Conservation (phyloP, 2,797 vertebrate genomes). For the Poliocrania exsul region DNA sequence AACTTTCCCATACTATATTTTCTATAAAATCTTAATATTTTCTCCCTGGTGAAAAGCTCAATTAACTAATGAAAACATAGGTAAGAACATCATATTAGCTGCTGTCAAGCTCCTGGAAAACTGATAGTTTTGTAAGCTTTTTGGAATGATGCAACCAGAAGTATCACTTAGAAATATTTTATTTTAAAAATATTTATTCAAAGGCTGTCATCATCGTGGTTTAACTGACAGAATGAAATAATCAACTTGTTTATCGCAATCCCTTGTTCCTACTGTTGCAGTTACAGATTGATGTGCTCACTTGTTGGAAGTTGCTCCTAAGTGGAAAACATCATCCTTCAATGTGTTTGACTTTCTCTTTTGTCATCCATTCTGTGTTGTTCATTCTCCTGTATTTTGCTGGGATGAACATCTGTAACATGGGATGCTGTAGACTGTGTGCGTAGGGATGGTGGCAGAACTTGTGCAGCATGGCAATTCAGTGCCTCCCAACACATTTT, state of each 20-base stretch:
- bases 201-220: background rate
- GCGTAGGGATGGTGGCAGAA: background rate
- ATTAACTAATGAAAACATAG: background rate
- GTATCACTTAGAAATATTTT: background rate
- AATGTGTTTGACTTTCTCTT: background rate
- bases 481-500: background rate
- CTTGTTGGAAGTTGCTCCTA: background rate
- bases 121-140: background rate
- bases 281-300: background rate
- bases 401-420: background rate
- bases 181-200: background rate
- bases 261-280: background rate
- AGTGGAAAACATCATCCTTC: background rate
- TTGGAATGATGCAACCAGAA: background rate
- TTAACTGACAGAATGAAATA: background rate
- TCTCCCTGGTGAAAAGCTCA: background rate
- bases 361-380: background rate
- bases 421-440: background rate
- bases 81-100: background rate
- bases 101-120: background rate
- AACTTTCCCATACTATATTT: background rate
- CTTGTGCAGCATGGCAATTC: background rate
- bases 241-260: background rate
- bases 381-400: background rate
- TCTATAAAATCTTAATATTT: background rate